Conservation (phyloP, 1,140 invertebrate species). For the Euwallacea fornicatus region DNA sequence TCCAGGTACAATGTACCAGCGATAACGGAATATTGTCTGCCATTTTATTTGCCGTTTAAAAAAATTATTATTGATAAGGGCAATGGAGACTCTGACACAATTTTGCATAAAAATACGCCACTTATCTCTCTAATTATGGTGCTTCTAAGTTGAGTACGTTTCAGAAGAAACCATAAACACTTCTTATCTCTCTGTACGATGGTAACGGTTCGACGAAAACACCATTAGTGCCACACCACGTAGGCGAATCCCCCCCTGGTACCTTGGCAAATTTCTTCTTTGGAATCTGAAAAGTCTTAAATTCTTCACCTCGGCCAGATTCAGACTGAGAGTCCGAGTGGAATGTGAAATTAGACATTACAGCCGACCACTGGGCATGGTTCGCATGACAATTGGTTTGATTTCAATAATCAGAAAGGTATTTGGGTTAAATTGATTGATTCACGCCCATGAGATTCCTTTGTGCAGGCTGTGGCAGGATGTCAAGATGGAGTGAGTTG, state of each 20-base stretch:
- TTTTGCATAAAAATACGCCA: conserved; percentile 8
- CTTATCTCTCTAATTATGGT: too few relatives aligned
- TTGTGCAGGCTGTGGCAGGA: too few relatives aligned
- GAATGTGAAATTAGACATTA: conserved; percentile 22
- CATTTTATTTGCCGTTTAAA: conserved; percentile 25
- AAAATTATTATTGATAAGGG: conserved; percentile 19
- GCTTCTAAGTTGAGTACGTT: too few relatives aligned
- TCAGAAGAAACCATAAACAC: too few relatives aligned
- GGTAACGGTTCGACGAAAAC: too few relatives aligned
- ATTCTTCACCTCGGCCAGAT: neutral
- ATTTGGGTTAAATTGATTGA: conserved; percentile 15
- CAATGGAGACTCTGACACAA: conserved; percentile 10
- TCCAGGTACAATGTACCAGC: conserved; percentile 21
- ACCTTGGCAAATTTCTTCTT: too few relatives aligned
- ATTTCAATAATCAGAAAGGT: conserved; percentile 21
- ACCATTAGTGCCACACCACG: too few relatives aligned
- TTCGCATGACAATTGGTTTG: conserved; percentile 6
- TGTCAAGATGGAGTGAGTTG: too few relatives aligned
- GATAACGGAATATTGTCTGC: conserved; percentile 24
- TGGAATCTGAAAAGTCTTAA: too few relatives aligned
- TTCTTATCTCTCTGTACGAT: too few relatives aligned
- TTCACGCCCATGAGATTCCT: conserved; percentile 5
- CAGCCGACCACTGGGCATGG: conserved; percentile 2
- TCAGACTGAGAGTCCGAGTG: neutral
- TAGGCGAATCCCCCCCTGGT: too few relatives aligned